Evolutionary conservation across 2,113 vertebrate genomes (phyloP).

Genomic region (Scophthalmus maximus): DNA sequence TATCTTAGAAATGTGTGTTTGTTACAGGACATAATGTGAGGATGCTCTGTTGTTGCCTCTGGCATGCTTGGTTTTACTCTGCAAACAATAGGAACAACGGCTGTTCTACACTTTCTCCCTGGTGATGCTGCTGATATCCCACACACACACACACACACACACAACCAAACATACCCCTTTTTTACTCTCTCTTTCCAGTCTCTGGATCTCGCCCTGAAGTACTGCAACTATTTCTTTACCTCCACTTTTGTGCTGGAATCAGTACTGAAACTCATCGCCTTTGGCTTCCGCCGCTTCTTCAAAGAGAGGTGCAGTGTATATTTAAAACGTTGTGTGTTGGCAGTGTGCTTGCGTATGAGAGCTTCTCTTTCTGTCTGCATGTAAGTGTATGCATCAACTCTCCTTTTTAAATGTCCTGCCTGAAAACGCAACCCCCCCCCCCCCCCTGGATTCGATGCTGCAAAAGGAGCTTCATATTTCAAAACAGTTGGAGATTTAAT

Average conservation of each 20-base stretch:
- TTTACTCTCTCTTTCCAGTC: constrained; percentile 82
- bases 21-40: background rate
- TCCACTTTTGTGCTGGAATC: constrained; percentile 96
- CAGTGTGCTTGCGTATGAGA: background rate
- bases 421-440: background rate
- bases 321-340: background rate
- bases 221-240: constrained; percentile 99
- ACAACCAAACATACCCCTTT: background rate
- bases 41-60: constrained; percentile 31
- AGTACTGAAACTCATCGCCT: constrained; percentile 93
- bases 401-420: background rate
- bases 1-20: constrained; percentile 11
- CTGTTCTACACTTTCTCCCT: constrained; percentile 17
- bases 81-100: constrained; percentile 49
- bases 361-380: background rate
- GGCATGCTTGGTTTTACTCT: constrained; percentile 43
- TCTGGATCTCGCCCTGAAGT: constrained; percentile 95
- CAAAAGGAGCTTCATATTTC: background rate
- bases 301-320: constrained; percentile 90
- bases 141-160: background rate
- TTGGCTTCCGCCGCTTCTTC: constrained; percentile 96
- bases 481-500: constrained; percentile 1
- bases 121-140: constrained; percentile 9
- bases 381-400: constrained; percentile 13
- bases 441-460: constrained; percentile 12